These are phyloP conservation scores for Patiria pectinifera DNA, from an alignment of 53 echinoderm and acorn worm species.

Conservation along the genomic window DNA sequence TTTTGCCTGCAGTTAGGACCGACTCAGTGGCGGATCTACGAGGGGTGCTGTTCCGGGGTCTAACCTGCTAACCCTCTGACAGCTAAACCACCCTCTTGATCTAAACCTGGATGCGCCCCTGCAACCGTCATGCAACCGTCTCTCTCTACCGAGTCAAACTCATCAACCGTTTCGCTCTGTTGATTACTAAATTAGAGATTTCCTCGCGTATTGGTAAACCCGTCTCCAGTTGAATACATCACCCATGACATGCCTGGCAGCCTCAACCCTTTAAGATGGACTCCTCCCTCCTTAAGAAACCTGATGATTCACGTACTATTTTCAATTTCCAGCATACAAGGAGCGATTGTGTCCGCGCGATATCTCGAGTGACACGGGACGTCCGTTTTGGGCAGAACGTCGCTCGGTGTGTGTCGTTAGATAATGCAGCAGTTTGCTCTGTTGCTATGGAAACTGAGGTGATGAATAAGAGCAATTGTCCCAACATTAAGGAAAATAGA, in stretches of 20 bases:
- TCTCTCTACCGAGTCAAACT: neutral
- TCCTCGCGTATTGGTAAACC: conserved; percentile 25
- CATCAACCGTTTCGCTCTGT: conserved; percentile 4
- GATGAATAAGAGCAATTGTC: neutral
- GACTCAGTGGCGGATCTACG: no score
- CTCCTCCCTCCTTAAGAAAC: neutral
- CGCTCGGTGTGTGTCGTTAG: neutral
- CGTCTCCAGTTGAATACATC: conserved; percentile 11
- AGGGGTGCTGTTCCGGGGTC: no score
- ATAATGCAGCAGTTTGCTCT: neutral
- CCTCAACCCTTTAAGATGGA: neutral
- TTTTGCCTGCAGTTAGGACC: no score
- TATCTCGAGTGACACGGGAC: neutral
- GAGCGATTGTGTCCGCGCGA: neutral
- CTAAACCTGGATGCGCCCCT: no score
- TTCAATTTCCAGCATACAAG: neutral
- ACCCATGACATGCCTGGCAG: neutral
- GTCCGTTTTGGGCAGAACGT: neutral
- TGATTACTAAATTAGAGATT: neutral
- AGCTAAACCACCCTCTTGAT: no score
- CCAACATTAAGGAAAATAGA: neutral
- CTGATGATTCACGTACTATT: conserved; percentile 8
- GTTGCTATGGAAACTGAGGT: neutral
- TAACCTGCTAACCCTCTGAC: no score
- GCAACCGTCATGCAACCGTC: neutral